These are phyloP conservation scores for Galerucella calmariensis DNA, from an alignment of 2,888 invertebrate species.

Conservation along the genomic window DNA sequence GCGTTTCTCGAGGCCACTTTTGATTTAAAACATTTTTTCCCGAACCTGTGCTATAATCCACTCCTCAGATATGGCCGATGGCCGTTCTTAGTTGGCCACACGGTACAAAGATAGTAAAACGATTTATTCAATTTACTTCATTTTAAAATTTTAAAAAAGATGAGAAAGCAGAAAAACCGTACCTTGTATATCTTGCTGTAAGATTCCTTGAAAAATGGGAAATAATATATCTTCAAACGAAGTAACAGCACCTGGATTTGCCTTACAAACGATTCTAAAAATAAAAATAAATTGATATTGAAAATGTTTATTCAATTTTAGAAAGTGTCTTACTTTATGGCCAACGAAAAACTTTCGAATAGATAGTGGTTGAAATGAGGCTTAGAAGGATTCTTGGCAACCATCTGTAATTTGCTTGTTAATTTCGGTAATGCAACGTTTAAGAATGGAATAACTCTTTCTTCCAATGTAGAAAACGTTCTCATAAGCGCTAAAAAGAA, in stretches of 20 bases:
- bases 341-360: slow-evolving; percentile 93
- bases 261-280: slow-evolving; percentile 83
- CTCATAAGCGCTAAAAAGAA: slow-evolving; percentile 84
- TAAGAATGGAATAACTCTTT: slow-evolving; percentile 82
- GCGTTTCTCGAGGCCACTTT: too few species aligned
- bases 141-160: too few species aligned
- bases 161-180: slow-evolving; percentile 25
- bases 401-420: slow-evolving; percentile 82
- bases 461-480: slow-evolving; percentile 84
- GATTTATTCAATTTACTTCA: too few species aligned
- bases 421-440: slow-evolving; percentile 85
- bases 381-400: slow-evolving; percentile 93
- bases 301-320: background rate
- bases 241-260: slow-evolving; percentile 80
- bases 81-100: too few species aligned
- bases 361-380: slow-evolving; percentile 99
- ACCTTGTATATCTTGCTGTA: slow-evolving; percentile 94
- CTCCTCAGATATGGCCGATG: too few species aligned
- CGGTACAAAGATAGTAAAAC: too few species aligned
- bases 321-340: slow-evolving; percentile 76
- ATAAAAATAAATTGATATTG: slow-evolving; percentile 5
- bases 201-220: slow-evolving; percentile 93
- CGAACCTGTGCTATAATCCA: too few species aligned
- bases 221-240: slow-evolving; percentile 94
- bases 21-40: too few species aligned